Percentiles rank a stretch among this genome's conserved stretches.
These are phyloP conservation scores for Gopherus evgoodei DNA, from an alignment of 2,113 vertebrate genomes.

Conservation along the genomic window DNA sequence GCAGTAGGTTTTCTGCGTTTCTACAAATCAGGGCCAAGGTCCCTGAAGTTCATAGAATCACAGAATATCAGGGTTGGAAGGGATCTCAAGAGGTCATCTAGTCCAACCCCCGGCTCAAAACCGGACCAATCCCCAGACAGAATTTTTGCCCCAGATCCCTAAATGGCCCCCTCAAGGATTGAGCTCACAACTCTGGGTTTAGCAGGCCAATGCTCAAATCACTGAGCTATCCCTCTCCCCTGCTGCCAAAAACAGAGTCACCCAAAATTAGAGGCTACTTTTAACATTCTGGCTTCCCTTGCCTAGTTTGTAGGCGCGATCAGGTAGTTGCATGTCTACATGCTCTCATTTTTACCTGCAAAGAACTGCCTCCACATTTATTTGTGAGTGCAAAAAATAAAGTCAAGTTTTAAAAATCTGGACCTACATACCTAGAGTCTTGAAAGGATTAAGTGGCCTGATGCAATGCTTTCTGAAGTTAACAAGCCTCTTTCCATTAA, in stretches of 20 bases:
- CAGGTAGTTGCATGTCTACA: background rate
- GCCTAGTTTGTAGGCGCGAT: background rate
- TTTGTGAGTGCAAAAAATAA: background rate
- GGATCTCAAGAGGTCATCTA: no score
- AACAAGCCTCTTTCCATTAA: background rate
- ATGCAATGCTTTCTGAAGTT: background rate
- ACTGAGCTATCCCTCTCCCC: no score
- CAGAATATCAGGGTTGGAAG: no score
- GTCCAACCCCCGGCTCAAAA: no score
- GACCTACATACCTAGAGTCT: background rate
- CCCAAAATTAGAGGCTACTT: background rate
- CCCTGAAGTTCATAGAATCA: background rate
- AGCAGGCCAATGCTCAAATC: no score
- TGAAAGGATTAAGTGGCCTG: background rate
- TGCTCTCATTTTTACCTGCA: background rate
- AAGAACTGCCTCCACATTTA: background rate
- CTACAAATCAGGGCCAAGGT: background rate
- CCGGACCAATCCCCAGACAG: no score
- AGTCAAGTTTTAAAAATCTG: background rate
- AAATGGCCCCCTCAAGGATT: no score
- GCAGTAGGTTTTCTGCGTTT: background rate
- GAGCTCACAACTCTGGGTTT: no score
- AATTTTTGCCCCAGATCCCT: no score
- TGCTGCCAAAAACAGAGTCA: background rate
- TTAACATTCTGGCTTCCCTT: background rate